Percentiles rank a stretch among this genome's conserved stretches.
These are phyloP conservation scores for Drosophila anomalata DNA, from an alignment of 2,888 invertebrate genomes.

Conservation along the genomic window DNA sequence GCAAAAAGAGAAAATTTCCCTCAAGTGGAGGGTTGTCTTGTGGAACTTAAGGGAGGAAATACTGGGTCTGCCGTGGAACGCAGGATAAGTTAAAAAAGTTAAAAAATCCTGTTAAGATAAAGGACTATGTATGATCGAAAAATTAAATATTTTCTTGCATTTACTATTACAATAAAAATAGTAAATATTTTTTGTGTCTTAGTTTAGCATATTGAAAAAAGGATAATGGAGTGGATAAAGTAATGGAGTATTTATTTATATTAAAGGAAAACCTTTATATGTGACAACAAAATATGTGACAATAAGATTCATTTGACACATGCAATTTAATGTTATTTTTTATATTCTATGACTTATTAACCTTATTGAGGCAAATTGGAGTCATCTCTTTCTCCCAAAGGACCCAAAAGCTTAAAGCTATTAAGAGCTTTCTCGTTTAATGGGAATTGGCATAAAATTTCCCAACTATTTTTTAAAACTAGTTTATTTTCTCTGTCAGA, in stretches of 20 bases:
- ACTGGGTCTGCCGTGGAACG: conserved; percentile 13
- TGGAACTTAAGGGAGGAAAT: conserved; percentile 23
- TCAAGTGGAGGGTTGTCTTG: background rate
- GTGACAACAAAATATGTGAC: too few species aligned
- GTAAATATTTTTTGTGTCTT: too few species aligned
- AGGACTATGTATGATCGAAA: too few species aligned
- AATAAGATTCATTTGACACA: too few species aligned
- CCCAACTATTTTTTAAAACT: background rate
- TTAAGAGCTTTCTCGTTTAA: conserved; percentile 7
- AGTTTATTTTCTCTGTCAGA: conserved; percentile 4
- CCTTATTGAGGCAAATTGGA: background rate
- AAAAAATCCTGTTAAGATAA: too few species aligned
- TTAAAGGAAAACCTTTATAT: too few species aligned
- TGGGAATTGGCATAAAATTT: background rate
- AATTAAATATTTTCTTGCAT: too few species aligned
- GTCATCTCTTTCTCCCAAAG: background rate
- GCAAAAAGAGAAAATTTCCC: conserved; percentile 39
- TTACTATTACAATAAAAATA: too few species aligned
- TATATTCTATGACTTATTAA: background rate
- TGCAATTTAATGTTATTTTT: too few species aligned
- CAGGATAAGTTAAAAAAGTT: background rate
- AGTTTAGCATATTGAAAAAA: too few species aligned
- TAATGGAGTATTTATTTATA: too few species aligned
- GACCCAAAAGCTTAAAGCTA: conserved; percentile 21
- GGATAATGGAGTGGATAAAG: too few species aligned